Evolutionary conservation across 2,113 vertebrate species (phyloP), one percentile per base, ranked within the genome.

Genomic region (Himantopus leucocephalus): DNA sequence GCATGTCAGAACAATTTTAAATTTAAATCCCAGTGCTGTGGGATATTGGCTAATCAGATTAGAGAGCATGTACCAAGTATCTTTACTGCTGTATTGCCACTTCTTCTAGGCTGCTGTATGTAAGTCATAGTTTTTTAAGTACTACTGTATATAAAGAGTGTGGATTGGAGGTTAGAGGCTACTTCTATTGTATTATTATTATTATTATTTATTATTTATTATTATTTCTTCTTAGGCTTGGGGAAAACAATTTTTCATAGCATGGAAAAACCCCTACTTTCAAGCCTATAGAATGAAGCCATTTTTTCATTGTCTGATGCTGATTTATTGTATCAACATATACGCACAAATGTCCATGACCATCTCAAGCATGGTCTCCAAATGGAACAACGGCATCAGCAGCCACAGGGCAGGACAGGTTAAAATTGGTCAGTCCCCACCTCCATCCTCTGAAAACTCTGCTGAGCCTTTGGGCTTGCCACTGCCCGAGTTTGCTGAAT

Each of bases 1-100:
- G 86, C 72, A 20, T 80, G 90, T 96, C 94, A 93, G 75, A 86
- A 35, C 76, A 48, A 86, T 94, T 94, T 94, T 50, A 37, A 89
- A 60, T 81, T 59, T 29, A 89, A 94, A 84, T 85, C 58, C 68
- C 35, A 22, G 56, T 12, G 56, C 74, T 94, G 86, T 87, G 64
- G 74, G 80, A 85, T 91, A 30, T 90, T 70, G 82, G 85, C 86
- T 94, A 47, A 92, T 94, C 19, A 47, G 63, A 94, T 90, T 93
- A 90, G 77, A 89, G 70, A 73, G 50, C 11, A 6, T 6, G 52
- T 13, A 58, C 30, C 22, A n/a, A 21, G 56, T 26, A 10, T 68
- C 60, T 48, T 52, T 37, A 37, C 50, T 78, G 68, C 94, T 74
- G 30, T 68, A 52, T 35, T 6, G 3, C 43, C 48, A 35, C 10